These are phyloP conservation scores for Adrianichthys oophorus DNA, from an alignment of 2,797 vertebrate genomes.

Conservation along the genomic window DNA sequence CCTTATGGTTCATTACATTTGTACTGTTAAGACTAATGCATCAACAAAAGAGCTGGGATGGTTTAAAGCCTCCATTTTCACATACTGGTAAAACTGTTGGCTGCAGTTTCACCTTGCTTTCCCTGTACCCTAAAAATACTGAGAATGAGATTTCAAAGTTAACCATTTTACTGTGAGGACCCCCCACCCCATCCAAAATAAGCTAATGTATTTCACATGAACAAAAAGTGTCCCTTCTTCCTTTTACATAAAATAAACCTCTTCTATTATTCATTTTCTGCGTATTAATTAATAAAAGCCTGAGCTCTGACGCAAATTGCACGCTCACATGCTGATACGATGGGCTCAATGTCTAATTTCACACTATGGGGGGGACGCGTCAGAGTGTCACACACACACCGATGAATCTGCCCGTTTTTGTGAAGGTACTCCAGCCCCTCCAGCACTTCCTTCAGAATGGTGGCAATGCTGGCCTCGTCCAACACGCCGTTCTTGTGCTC, in stretches of 20 bases:
- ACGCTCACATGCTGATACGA: conserved; percentile 16
- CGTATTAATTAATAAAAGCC: conserved; percentile 64
- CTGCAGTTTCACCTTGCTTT: no score
- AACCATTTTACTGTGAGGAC: no score
- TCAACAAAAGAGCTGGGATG: conserved; percentile 4
- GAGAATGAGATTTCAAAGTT: no score
- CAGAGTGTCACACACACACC: conserved; percentile 63
- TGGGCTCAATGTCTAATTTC: conserved; percentile 10
- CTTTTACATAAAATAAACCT: conserved; percentile 60
- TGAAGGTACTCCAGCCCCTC: conserved; percentile 94
- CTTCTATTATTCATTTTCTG: conserved; percentile 66
- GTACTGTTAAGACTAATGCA: no score
- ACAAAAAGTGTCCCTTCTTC: no score
- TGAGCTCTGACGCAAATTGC: conserved; percentile 27
- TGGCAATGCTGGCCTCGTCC: conserved; percentile 91
- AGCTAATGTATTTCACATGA: no score
- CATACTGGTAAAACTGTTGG: no score
- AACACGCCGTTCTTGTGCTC: conserved; percentile 92
- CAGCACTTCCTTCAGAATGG: conserved; percentile 89
- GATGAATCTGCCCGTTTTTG: conserved; percentile 95
- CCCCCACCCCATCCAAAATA: no score
- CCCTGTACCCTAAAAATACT: no score
- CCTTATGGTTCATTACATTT: no score
- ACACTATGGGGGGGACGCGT: neutral
- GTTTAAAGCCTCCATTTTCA: conserved; percentile 8